Evolutionary conservation across 1,140 invertebrate species (phyloP).

Genomic region (Dryas iulia): DNA sequence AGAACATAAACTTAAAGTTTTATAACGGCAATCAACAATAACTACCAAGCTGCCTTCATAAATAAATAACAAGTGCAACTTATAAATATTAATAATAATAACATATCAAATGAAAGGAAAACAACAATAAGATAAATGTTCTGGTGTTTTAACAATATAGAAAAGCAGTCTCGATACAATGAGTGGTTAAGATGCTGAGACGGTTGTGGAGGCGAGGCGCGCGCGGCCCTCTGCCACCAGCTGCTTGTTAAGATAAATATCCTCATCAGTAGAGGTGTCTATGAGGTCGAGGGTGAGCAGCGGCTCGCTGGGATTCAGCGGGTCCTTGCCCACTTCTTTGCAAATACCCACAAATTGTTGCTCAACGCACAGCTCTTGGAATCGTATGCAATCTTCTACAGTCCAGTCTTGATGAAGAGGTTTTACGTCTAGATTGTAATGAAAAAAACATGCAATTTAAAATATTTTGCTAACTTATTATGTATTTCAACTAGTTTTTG

Average conservation of each 20-base stretch:
- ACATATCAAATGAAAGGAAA: not conserved
- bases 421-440: constrained; percentile 72
- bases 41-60: constrained; percentile 9
- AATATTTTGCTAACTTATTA: not conserved
- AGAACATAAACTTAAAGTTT: not conserved
- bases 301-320: constrained; percentile 70
- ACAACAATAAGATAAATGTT: not conserved
- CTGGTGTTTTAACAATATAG: not conserved
- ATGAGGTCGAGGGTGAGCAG: constrained; percentile 80
- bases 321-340: constrained; percentile 74
- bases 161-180: not conserved
- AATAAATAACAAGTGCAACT: constrained; percentile 21
- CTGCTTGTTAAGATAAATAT: constrained; percentile 79
- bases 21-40: constrained; percentile 13
- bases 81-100: constrained; percentile 13
- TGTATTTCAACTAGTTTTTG: too few relatives aligned
- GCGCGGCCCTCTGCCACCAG: constrained; percentile 79
- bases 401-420: constrained; percentile 82
- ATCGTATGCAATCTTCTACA: constrained; percentile 81
- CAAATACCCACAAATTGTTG: constrained; percentile 81
- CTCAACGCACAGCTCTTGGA: constrained; percentile 81
- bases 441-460: not conserved
- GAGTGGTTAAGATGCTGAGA: not conserved
- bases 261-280: constrained; percentile 77
- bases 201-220: constrained; percentile 43